These are phyloP conservation scores for Xestia c-nigrum DNA, from an alignment of 2,888 invertebrate species.

Conservation along the genomic window DNA sequence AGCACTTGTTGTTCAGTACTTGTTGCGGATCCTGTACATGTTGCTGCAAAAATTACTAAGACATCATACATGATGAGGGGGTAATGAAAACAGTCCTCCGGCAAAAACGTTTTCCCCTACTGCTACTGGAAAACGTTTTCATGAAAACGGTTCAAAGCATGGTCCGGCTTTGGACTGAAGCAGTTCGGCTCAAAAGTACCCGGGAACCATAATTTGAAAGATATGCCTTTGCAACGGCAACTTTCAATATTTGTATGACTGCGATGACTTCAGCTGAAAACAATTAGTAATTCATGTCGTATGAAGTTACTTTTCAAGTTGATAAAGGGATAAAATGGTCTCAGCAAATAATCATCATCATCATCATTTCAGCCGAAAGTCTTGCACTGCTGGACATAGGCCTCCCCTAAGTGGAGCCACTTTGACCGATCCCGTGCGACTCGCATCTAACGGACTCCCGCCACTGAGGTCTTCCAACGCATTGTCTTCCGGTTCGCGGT, in stretches of 20 bases:
- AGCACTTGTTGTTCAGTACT: not conserved
- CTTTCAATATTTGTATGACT: not conserved
- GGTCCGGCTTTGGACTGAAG: not conserved
- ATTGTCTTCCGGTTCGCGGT: too few species aligned
- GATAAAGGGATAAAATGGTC: not conserved
- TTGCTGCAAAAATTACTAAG: not conserved
- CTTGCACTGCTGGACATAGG: too few species aligned
- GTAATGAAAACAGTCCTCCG: not conserved
- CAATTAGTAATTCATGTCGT: not conserved
- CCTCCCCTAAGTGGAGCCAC: too few species aligned
- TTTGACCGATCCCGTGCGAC: too few species aligned
- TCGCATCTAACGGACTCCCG: too few species aligned
- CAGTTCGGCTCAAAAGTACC: not conserved
- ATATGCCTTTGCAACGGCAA: not conserved
- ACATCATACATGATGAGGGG: not conserved
- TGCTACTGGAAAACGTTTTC: not conserved
- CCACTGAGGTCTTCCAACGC: too few species aligned
- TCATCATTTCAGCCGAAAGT: too few species aligned
- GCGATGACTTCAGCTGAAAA: not conserved
- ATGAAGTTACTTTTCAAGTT: not conserved
- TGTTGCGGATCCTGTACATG: not conserved
- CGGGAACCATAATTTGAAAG: not conserved
- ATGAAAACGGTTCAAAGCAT: not conserved
- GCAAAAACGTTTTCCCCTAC: not conserved
- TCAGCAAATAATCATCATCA: not conserved